Percentiles rank a stretch among this genome's conserved stretches.
These are phyloP conservation scores for Solenopsis fugax DNA, from an alignment of 1,140 invertebrate genomes.

Conservation along the genomic window DNA sequence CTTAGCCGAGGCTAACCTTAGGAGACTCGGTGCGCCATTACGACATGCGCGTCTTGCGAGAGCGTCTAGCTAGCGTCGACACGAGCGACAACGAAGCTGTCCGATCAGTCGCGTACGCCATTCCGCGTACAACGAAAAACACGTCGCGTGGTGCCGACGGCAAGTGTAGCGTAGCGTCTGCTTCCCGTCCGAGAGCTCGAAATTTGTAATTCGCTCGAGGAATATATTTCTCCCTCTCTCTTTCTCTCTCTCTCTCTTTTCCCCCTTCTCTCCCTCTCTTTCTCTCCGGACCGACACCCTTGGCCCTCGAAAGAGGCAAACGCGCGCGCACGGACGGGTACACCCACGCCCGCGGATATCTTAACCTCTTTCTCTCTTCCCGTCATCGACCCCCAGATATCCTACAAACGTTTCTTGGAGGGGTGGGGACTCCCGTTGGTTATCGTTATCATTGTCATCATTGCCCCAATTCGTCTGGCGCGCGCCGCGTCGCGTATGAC, in stretches of 20 bases:
- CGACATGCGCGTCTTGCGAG: slow-evolving; percentile 81
- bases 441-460: slow-evolving; percentile 50
- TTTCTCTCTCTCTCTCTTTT: not conserved
- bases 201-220: not conserved
- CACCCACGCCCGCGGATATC: slow-evolving; percentile 61
- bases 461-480: slow-evolving; percentile 77
- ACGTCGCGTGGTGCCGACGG: slow-evolving; percentile 33
- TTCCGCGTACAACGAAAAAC: slow-evolving; percentile 76
- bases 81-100: slow-evolving; percentile 71
- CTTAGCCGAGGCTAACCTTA: slow-evolving; percentile 63
- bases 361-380: slow-evolving; percentile 73
- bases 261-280: not conserved
- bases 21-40: slow-evolving; percentile 79
- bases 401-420: slow-evolving; percentile 42
- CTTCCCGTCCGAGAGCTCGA: not conserved
- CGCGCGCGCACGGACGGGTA: slow-evolving; percentile 48
- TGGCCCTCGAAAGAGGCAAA: not conserved
- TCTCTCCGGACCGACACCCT: not conserved
- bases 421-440: slow-evolving; percentile 69
- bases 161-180: slow-evolving; percentile 35
- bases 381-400: slow-evolving; percentile 35
- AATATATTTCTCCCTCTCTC: not conserved
- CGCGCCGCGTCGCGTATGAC: slow-evolving; percentile 71
- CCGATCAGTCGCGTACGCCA: slow-evolving; percentile 78
- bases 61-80: slow-evolving; percentile 68